Percentiles rank a stretch among this genome's conserved stretches.
phyloP scores from a whole-genome alignment of 1,140 invertebrate species.

The Drosophila bocki region DNA sequence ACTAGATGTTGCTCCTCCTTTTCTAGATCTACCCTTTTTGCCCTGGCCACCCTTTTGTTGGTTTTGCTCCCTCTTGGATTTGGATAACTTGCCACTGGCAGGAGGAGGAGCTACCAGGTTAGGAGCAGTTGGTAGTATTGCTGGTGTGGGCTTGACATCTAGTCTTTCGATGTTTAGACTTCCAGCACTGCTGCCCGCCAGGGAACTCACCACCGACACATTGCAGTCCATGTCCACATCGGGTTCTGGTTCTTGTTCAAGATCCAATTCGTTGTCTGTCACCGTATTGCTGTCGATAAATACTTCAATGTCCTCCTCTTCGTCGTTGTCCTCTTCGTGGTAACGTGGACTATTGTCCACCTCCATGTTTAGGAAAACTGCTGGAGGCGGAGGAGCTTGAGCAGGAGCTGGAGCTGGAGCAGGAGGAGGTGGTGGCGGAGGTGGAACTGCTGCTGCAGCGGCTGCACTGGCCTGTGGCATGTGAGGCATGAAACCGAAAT shows the following conservation, averaged over 20 bases:
- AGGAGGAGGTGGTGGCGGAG: neutral
- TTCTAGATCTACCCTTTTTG: neutral
- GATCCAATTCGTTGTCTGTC: conserved; percentile 84
- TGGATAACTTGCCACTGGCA: neutral
- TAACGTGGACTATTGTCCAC: neutral
- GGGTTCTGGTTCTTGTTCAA: conserved; percentile 29
- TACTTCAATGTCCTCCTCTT: conserved; percentile 77
- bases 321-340: conserved; percentile 30
- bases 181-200: conserved; percentile 79
- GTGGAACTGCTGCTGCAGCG: neutral
- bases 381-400: neutral
- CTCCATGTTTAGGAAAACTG: conserved; percentile 3
- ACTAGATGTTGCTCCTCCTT: neutral
- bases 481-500: conserved; percentile 69
- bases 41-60: neutral
- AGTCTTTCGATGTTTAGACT: conserved; percentile 84
- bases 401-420: conserved; percentile 9
- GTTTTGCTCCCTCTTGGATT: neutral
- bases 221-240: conserved; percentile 67
- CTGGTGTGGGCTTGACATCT: conserved; percentile 33
- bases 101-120: neutral
- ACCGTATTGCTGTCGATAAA: conserved; percentile 81
- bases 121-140: neutral
- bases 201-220: conserved; percentile 72
- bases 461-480: conserved; percentile 19